Percentiles rank a stretch among this genome's conserved stretches.
Evolutionary conservation across 1,140 invertebrate genomes (phyloP).

Genomic region (Caenorhabditis latens): DNA sequence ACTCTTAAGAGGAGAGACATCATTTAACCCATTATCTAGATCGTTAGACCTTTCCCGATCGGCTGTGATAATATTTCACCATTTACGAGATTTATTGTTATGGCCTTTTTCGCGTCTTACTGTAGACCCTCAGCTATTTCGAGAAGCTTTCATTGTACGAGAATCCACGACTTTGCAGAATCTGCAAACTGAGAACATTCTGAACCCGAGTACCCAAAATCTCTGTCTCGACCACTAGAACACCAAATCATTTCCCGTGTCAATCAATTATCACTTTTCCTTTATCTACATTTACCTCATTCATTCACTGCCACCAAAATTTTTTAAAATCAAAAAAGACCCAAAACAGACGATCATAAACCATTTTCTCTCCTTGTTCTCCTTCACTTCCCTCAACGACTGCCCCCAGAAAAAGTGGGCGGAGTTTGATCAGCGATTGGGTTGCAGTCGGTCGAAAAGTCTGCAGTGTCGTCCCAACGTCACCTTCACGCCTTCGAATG

Average conservation of each 20-base stretch:
- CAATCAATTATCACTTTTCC: not conserved
- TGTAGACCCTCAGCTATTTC: not conserved
- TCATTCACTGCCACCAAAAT: not conserved
- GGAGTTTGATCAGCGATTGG: constrained; percentile 52
- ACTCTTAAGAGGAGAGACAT: not conserved
- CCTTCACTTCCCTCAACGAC: constrained; percentile 46
- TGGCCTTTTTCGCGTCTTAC: not conserved
- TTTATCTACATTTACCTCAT: not conserved
- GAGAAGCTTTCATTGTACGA: not conserved
- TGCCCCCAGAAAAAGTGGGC: constrained; percentile 38
- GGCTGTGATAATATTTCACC: constrained; percentile 40
- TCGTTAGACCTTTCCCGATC: constrained; percentile 4
- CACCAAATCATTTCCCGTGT: not conserved
- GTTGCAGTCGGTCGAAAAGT: constrained; percentile 44
- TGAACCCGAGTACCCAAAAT: too few relatives aligned
- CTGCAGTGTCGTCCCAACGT: constrained; percentile 24
- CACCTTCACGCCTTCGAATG: not conserved
- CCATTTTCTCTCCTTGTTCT: constrained; percentile 53
- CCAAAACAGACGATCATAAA: constrained; percentile 51
- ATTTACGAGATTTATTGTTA: constrained; percentile 21
- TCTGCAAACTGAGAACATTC: not conserved
- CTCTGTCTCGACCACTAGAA: too few relatives aligned
- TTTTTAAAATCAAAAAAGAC: constrained; percentile 15
- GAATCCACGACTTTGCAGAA: not conserved
- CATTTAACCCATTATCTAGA: not conserved